Evolutionary conservation across 2,888 invertebrate species (phyloP), one percentile per base, ranked within the genome.

Genomic region (Leptogaster cylindrica): DNA sequence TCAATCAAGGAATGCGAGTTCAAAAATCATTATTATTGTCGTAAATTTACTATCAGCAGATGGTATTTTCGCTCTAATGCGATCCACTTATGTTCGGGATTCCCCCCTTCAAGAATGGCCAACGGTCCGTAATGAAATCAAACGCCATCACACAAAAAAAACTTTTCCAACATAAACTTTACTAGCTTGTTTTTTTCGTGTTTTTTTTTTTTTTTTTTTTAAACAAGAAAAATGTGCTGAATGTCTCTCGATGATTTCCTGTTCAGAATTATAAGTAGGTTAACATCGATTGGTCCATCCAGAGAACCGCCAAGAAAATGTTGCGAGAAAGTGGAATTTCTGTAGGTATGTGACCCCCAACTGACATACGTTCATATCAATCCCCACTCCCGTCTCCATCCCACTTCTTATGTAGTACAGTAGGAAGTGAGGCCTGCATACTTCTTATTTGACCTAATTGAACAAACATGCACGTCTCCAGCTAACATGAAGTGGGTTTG

Each of bases 401-500:
- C 28, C 27, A 28, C 25, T 41, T 3, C 10, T 61, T 28, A 61
- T 55, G 61, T 61, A 61, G 61, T 44, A 61, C 16, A 16, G 27
- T 44, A 61, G 55, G 64, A 39, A 18, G 10, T 52, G 14, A n/a
- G 20, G 41, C 28, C 28, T 23, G 58, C 18, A 55, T 46, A 20
- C 14, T 27, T 44, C 44, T 46, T 46, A 61, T 66, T 66, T 65
- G 61, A 69, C 69, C 69, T 69, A 69, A 69, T 69, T 69, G 66
- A 69, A 69, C 69, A 69, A 69, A 69, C 69, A 69, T 69, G 69
- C 69, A 69, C 69, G 69, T 69, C 64, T 33, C 63, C 33, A 63
- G 64, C 64, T 25, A 69, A 69, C 69, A 69, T 69, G 69, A 69
- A 69, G 69, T 69, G 69, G 69, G 69, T 69, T 69, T 69, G 69